These are phyloP conservation scores for Lasioglossum marginatum DNA, from an alignment of 2,888 invertebrate genomes.

Conservation along the genomic window DNA sequence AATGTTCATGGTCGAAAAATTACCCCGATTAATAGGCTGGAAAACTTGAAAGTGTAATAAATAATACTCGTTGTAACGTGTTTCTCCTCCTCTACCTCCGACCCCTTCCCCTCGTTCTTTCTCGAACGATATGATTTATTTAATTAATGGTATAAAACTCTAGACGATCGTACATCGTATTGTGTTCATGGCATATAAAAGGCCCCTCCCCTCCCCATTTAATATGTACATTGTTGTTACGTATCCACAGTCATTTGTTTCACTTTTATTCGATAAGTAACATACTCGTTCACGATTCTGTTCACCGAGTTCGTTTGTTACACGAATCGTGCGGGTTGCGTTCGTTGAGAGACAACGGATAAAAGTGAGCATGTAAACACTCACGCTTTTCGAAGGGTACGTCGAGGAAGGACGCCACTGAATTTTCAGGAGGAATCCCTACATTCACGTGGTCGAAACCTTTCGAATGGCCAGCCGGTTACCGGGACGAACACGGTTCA, in stretches of 20 bases:
- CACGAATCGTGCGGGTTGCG: constrained; percentile 45
- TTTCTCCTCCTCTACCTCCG: background rate
- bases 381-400: constrained; percentile 36
- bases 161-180: background rate
- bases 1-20: constrained; percentile 7
- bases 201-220: background rate
- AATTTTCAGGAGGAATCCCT: constrained; percentile 33
- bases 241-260: background rate
- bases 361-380: constrained; percentile 35
- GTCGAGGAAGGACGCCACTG: constrained; percentile 45
- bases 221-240: background rate
- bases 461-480: background rate
- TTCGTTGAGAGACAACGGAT: background rate
- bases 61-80: background rate
- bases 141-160: background rate
- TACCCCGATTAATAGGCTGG: background rate
- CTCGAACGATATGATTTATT: background rate
- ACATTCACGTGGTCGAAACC: background rate
- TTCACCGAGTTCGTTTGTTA: constrained; percentile 19
- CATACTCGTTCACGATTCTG: constrained; percentile 29
- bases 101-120: background rate
- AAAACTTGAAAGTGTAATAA: background rate
- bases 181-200: background rate
- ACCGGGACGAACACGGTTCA: background rate
- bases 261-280: background rate